phyloP scores from a whole-genome alignment of 2,888 invertebrate genomes.

The Frankliniella fusca region DNA sequence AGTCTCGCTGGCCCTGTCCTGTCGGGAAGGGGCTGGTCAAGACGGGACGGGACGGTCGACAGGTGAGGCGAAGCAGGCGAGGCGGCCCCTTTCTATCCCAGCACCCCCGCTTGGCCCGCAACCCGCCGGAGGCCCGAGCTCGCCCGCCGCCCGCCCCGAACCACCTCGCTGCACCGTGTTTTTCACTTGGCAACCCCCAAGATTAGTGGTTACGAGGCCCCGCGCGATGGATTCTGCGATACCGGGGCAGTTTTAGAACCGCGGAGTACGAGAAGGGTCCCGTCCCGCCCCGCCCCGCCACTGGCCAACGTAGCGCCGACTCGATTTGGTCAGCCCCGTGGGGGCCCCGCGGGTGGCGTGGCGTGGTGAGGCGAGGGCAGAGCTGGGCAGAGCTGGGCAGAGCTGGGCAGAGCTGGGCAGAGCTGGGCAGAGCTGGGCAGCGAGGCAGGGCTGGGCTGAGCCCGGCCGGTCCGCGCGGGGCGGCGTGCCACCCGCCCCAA shows the following conservation, averaged over 20 bases:
- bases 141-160: background rate
- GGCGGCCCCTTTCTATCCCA: too few relatives aligned
- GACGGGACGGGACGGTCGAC: too few relatives aligned
- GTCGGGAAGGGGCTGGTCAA: too few relatives aligned
- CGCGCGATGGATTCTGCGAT: constrained; percentile 13
- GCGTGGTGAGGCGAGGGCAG: too few relatives aligned
- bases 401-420: background rate
- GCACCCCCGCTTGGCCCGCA: background rate
- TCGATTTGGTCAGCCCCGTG: too few relatives aligned
- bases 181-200: constrained; percentile 6
- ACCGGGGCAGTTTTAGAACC: background rate
- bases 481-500: too few relatives aligned
- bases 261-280: background rate
- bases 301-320: too few relatives aligned
- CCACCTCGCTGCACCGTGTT: background rate
- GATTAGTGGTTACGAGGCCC: constrained; percentile 5
- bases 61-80: too few relatives aligned
- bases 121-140: too few relatives aligned
- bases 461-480: background rate
- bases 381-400: background rate
- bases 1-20: too few relatives aligned
- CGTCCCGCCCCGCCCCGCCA: background rate
- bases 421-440: background rate
- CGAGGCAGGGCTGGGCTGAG: background rate
- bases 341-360: too few relatives aligned